Percentiles rank a stretch among this genome's conserved stretches.
phyloP scores from a whole-genome alignment of 2,888 invertebrate genomes.

The Orthonychiurus folsomi region DNA sequence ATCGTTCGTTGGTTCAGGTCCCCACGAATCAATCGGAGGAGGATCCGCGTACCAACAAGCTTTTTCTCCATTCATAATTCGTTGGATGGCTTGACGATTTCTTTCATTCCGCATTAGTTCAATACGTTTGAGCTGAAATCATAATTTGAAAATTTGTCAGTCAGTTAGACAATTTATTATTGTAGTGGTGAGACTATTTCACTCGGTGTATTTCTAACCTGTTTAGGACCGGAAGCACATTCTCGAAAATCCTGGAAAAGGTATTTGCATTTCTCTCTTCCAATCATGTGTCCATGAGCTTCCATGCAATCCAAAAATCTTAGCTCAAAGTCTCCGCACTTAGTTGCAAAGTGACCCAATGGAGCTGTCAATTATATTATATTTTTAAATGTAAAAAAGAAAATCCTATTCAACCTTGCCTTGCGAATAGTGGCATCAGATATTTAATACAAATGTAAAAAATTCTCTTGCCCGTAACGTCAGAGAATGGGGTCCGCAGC shows the following conservation, averaged over 20 bases:
- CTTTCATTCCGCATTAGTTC: background rate
- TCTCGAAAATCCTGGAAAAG: constrained; percentile 62
- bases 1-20: background rate
- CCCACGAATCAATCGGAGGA: background rate
- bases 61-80: background rate
- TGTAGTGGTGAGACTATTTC: background rate
- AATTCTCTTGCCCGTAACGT: too few species aligned
- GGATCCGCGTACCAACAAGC: background rate
- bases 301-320: constrained; percentile 67
- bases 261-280: constrained; percentile 52
- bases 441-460: too few species aligned
- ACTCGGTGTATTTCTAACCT: too few species aligned
- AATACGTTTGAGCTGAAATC: background rate
- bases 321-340: constrained; percentile 61
- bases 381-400: too few species aligned
- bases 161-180: background rate
- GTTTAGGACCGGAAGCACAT: constrained; percentile 56
- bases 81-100: background rate
- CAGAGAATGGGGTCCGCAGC: constrained; percentile 61
- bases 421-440: too few species aligned
- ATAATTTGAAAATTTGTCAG: background rate
- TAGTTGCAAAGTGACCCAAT: constrained; percentile 53
- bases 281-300: constrained; percentile 65
- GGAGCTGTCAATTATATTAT: too few species aligned
- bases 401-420: too few species aligned